Percentiles rank a stretch among this genome's conserved stretches.
Evolutionary conservation across 2,888 invertebrate species (phyloP).

Genomic region (Xylota segnis): DNA sequence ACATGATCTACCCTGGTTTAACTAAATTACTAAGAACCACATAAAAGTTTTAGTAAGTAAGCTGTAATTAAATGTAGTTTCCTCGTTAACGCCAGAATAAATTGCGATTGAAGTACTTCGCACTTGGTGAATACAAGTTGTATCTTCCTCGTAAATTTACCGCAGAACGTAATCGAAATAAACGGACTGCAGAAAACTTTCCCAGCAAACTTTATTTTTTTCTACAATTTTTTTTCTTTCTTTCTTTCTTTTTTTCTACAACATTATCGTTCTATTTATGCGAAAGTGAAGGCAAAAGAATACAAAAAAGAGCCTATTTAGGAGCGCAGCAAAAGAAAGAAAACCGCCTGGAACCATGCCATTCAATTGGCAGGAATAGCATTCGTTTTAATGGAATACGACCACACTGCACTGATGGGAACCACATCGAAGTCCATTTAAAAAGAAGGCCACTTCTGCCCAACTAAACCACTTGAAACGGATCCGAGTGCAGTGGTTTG

Average conservation of each 20-base stretch:
- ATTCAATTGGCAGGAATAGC: conserved; percentile 60
- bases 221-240: not conserved
- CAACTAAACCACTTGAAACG: conserved; percentile 56
- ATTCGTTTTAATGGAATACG: conserved; percentile 49
- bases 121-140: conserved; percentile 45
- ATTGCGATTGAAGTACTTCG: conserved; percentile 40
- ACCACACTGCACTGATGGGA: conserved; percentile 47
- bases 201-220: not conserved
- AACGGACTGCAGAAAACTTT: conserved; percentile 31
- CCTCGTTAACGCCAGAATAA: conserved; percentile 15
- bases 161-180: conserved; percentile 48
- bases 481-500: conserved; percentile 39
- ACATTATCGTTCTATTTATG: conserved; percentile 11
- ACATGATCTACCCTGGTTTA: not conserved
- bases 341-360: conserved; percentile 52
- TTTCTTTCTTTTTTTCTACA: not conserved
- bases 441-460: conserved; percentile 38
- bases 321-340: not conserved
- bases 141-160: conserved; percentile 32
- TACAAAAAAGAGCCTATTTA: not conserved
- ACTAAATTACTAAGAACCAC: conserved; percentile 12
- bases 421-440: conserved; percentile 36
- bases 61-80: conserved; percentile 28
- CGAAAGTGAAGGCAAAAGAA: not conserved
- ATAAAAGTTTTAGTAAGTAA: conserved; percentile 23